Evolutionary conservation across 1,140 invertebrate genomes (phyloP).

Genomic region (Papilio glaucus): DNA sequence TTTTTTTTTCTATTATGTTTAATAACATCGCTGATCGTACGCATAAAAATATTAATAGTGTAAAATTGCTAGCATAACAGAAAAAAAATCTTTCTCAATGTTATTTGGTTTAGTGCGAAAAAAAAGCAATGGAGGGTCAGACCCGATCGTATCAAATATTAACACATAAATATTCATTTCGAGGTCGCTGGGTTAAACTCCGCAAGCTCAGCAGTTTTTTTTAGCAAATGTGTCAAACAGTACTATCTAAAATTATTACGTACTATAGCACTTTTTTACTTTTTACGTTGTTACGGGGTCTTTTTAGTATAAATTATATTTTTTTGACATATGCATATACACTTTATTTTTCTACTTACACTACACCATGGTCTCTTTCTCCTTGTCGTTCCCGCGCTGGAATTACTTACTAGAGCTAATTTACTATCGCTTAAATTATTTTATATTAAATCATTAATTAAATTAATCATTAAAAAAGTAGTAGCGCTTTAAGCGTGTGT

Average conservation of each 20-base stretch:
- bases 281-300: background rate
- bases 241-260: too few relatives aligned
- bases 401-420: too few relatives aligned
- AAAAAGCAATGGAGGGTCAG: background rate
- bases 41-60: background rate
- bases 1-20: too few relatives aligned
- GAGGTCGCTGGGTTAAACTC: background rate
- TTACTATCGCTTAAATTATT: too few relatives aligned
- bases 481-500: too few relatives aligned
- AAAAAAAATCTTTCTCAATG: background rate
- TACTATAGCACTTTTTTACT: background rate
- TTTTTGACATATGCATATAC: too few relatives aligned
- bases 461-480: too few relatives aligned
- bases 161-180: conserved; percentile 3
- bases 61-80: background rate
- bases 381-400: too few relatives aligned
- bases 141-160: conserved; percentile 4
- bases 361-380: too few relatives aligned
- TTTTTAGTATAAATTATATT: too few relatives aligned
- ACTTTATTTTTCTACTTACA: too few relatives aligned
- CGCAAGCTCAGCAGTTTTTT: background rate
- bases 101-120: background rate
- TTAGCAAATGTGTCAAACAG: background rate
- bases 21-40: background rate
- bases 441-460: too few relatives aligned